A percentile compares a stretch with the other conserved stretches of the same genome.
phyloP scores from a whole-genome alignment of 1,140 invertebrate genomes.

The Leptinotarsa defecta region DNA sequence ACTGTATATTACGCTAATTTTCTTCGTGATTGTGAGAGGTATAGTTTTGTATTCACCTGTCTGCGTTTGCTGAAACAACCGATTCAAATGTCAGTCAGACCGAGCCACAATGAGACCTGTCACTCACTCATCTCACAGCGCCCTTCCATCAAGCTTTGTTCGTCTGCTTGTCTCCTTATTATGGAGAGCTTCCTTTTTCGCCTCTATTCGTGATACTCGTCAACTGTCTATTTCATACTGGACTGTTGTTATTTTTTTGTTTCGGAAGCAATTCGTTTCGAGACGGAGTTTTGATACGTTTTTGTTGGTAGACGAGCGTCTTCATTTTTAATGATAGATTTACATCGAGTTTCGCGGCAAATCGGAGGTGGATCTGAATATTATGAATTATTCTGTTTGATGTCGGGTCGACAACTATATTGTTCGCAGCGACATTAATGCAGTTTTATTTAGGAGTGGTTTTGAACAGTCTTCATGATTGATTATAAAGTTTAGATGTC shows the following conservation, averaged over 20 bases:
- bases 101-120: conserved; percentile 42
- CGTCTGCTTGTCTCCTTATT: conserved; percentile 42
- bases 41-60: conserved; percentile 26
- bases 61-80: conserved; percentile 31
- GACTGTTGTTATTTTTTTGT: not conserved
- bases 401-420: too few relatives aligned
- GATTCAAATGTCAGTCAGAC: conserved; percentile 40
- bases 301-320: too few relatives aligned
- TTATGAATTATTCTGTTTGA: too few relatives aligned
- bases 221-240: conserved; percentile 15
- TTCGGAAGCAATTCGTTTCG: too few relatives aligned
- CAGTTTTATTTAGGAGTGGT: too few relatives aligned
- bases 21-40: not conserved
- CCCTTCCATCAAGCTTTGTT: conserved; percentile 30
- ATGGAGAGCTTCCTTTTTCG: conserved; percentile 14
- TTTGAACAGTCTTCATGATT: too few relatives aligned
- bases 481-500: too few relatives aligned
- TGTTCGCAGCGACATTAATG: too few relatives aligned
- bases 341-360: too few relatives aligned
- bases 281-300: too few relatives aligned
- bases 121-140: conserved; percentile 35
- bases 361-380: too few relatives aligned
- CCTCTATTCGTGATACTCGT: conserved; percentile 2
- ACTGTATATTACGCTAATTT: not conserved
- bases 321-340: too few relatives aligned